Evolutionary conservation across 2,797 vertebrate genomes (phyloP), one percentile per base, ranked within the genome.

Genomic region (Bucorvus abyssinicus): DNA sequence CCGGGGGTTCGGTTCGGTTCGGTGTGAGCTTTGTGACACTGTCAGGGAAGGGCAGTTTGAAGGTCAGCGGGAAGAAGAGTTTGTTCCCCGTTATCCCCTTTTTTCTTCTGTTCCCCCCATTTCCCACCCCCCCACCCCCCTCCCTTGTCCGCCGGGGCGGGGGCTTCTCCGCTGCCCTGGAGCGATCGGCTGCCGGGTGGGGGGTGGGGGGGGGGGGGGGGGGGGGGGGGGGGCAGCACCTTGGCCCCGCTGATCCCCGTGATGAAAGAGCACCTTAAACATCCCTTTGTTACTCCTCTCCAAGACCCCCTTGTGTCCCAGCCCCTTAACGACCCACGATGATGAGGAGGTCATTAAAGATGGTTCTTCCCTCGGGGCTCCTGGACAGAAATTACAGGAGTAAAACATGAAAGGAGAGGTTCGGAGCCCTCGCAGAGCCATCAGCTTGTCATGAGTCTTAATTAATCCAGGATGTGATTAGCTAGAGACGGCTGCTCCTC

Each of bases 281-380:
- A 74, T 27, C 49, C 36, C 34, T 80, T 68, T 64, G 55, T 60
- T 63, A 59, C 64, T 79, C 73, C 19, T 6, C 26, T 21, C 69
- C 4, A 30, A 64, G 68, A 32, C n/a, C n/a, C n/a, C n/a, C n/a
- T n/a, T 29, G 71, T 0, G 20, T 76, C 67, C 67, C 71, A 79
- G 63, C 61, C 57, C 40, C 34, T 71, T 83, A 80, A 95, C 14
- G 68, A 32, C 69, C 79, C 65, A 18, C 86, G 64, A 74, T 85
- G 67, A 67, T 71, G 79, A 86, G 90, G 79, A 42, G 80, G 27
- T 64, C 85, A 70, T 95, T 93, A 96, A 85, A 68, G 83, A 64
- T 12, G 49, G 93, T 10, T 61, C 92, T 92, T 93, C 1, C 19
- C 93, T 93, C 83, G 20, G 69, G 57, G 47, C 63, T 79, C 52